Evolutionary conservation across 2,113 vertebrate species (phyloP), one percentile per base, ranked within the genome.

Genomic region (Ahaetulla prasina): DNA sequence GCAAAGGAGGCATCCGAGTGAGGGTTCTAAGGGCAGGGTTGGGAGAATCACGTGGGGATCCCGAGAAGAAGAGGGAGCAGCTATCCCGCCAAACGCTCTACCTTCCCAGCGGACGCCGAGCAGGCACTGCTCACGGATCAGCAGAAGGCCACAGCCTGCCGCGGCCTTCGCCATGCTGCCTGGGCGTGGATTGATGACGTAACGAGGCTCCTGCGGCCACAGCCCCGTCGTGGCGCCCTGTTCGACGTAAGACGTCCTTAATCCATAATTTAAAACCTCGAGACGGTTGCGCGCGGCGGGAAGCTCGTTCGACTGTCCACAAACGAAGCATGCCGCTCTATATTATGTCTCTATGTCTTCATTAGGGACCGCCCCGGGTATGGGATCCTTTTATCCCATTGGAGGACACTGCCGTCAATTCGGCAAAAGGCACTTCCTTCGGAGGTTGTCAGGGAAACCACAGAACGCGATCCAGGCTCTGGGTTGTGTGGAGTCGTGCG

Each of bases 121-220:
- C 54, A 20, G 11, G 39, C 27, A 4, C 0, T 2, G 85, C 4
- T 1, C 0, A 52, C 91, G 16, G 54, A 80, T 89, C 57, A 55
- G 8, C 52, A 39, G 10, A 57, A 35, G 4, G 54, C 43, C 84
- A 9, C 4, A 92, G 94, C 39, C 68, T 68, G 0, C 23, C 3
- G 22, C 63, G 0, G 2, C 57, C 80, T 35, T 94, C 50, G 43
- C 93, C 0, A 10, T 63, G 7, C 74, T 91, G 8, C 18, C 18
- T 35, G 3, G 45, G 27, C 91, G 94, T 89, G 0, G 3, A 0
- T 11, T 22, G 0, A 0, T 0, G 0, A 0, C 93, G 93, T 89
- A n/a, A 54, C 1, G 74, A 8, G 18, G 35, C 35, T 39, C 7
- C 35, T 39, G 35, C 74, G 3, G 18, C 74, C 74, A 43, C 35